Conservation (phyloP, 2,797 vertebrate species). For the Tympanoctomys barrerae region DNA sequence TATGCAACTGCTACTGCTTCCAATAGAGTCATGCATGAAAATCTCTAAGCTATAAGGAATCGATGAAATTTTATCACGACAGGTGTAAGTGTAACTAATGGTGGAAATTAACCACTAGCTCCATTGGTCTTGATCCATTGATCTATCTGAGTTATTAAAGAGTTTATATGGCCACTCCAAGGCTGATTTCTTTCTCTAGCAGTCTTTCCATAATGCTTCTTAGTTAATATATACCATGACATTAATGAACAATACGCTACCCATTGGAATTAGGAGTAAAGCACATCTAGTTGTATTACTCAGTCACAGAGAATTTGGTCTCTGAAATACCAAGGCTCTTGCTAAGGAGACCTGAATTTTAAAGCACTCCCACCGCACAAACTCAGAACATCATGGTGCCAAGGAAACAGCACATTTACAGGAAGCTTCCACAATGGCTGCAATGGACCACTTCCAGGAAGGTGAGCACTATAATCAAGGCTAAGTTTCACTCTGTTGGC, state of each 20-base stretch:
- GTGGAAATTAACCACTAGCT: constrained; percentile 49
- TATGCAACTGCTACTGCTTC: constrained; percentile 54
- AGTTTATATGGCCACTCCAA: constrained; percentile 51
- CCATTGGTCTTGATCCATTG: constrained; percentile 24
- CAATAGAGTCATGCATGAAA: neutral
- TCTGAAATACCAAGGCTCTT: constrained; percentile 62
- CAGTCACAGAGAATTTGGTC: constrained; percentile 20
- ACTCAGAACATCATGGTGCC: neutral
- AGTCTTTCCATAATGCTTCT: constrained; percentile 59
- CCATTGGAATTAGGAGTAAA: constrained; percentile 56
- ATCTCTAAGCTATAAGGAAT: constrained; percentile 6
- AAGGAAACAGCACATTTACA: constrained; percentile 13
- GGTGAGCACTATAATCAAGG: constrained; percentile 55
- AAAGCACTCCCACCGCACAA: constrained; percentile 17
- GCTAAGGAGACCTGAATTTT: constrained; percentile 34
- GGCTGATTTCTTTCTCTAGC: constrained; percentile 58
- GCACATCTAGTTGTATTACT: constrained; percentile 28
- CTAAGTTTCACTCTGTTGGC: constrained; percentile 33
- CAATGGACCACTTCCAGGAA: constrained; percentile 16
- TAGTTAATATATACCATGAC: constrained; percentile 68
- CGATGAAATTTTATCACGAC: constrained; percentile 55
- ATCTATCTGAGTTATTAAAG: constrained; percentile 38
- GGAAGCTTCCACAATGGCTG: constrained; percentile 46
- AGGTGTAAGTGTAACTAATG: constrained; percentile 40
- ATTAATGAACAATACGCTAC: constrained; percentile 60